phyloP scores from a whole-genome alignment of 2,113 vertebrate genomes.

The Synchiropus splendidus region DNA sequence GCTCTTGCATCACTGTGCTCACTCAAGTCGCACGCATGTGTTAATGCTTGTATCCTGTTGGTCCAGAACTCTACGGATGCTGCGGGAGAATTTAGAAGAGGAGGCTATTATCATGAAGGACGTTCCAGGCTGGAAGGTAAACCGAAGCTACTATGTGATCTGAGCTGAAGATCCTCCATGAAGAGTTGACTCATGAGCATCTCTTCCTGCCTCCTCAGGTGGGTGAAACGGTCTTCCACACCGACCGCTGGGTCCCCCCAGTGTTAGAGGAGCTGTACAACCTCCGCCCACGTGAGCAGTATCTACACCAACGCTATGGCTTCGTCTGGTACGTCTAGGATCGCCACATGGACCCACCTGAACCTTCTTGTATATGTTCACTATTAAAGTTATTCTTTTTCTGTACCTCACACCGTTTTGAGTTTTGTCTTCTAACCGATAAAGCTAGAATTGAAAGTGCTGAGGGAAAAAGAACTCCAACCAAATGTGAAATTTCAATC shows the following conservation, averaged over 20 bases:
- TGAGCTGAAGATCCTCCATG: too few relatives aligned
- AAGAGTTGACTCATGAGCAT: too few relatives aligned
- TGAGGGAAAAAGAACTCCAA: background rate
- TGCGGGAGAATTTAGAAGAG: slow-evolving; percentile 84
- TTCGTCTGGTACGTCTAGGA: slow-evolving; percentile 67
- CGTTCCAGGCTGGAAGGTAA: slow-evolving; percentile 87
- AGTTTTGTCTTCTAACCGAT: slow-evolving; percentile 1
- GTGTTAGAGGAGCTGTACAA: slow-evolving; percentile 68
- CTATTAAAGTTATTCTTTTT: slow-evolving; percentile 62
- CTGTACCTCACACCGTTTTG: slow-evolving; percentile 25
- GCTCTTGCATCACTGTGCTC: too few relatives aligned
- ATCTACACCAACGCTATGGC: slow-evolving; percentile 56
- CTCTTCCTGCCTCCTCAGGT: slow-evolving; percentile 63
- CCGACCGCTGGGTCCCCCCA: slow-evolving; percentile 81
- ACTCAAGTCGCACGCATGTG: too few relatives aligned
- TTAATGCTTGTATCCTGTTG: background rate
- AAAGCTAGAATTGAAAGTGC: too few relatives aligned
- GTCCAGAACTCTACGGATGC: slow-evolving; percentile 68
- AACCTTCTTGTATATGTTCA: slow-evolving; percentile 61
- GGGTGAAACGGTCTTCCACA: slow-evolving; percentile 77
- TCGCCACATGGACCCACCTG: slow-evolving; percentile 4
- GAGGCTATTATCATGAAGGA: slow-evolving; percentile 87
- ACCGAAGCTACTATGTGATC: background rate
- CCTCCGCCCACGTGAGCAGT: slow-evolving; percentile 60
- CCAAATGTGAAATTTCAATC: too few relatives aligned